Base-by-base conservation (phyloP, 2,888 invertebrate genomes). In the Lasioglossum vierecki region DNA sequence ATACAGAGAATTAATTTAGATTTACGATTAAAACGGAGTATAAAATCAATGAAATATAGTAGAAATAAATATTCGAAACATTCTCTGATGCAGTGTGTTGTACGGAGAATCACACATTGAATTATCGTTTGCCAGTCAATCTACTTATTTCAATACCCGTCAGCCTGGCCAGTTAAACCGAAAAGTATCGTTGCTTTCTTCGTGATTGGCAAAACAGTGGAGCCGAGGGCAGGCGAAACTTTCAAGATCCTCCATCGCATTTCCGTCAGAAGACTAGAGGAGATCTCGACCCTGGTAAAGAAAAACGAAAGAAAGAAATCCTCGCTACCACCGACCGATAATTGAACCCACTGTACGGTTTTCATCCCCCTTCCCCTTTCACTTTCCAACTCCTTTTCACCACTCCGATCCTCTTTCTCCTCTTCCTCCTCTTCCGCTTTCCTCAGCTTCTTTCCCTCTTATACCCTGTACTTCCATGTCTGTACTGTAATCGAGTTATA, bases 341-440 rank as follows among this genome's bases (percentile, higher is more conserved):
- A 94, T 93, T 93, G 93, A 94, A 93, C 92, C 90, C 88, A 87
- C 90, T 92, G 85, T 86, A 89, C 87, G 79, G 76, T 81, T 90
- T 86, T 87, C 87, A 85, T 85, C 81, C 77, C 85, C 82, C 81
- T 15, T 82, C 82, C 79, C 77, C 77, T 79, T 83, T 68, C 41
- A 39, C 70, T 73, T 71, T 73, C 79, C 74, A 73, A 63, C 35
- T 74, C 39, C 77, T 44, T 35, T 81, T 70, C 75, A 60, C 63
- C 39, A 39, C 35, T 35, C 76, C 78, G 71, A 72, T 81, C 80
- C 70, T 72, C 79, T 80, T 49, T 71, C 78, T 46, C 76, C 53
- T 53, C 57, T 57, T 57, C 9, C 3, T 53, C 5, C 63, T 15
- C 30, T 6, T 63, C 30, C 30, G 9, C 15, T 63, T 57, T 57